phyloP scores from a whole-genome alignment of 2,113 vertebrate species.

The Lepidothrix coronata region DNA sequence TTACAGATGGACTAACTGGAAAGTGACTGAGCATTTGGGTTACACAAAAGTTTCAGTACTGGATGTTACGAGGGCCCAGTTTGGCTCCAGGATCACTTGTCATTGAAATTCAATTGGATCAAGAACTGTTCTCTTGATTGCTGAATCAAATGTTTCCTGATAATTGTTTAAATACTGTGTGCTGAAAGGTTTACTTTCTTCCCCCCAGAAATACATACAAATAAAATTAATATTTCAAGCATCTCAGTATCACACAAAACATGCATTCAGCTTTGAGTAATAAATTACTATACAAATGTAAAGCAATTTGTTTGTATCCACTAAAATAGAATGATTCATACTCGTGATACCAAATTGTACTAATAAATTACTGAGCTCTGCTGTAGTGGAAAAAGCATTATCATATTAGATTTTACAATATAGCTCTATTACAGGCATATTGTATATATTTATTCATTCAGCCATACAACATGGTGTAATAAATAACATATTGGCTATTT shows the following conservation, averaged over 20 bases:
- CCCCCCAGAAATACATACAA: not conserved
- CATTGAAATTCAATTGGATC: not conserved
- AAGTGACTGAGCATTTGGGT: not conserved
- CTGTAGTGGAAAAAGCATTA: constrained; percentile 18
- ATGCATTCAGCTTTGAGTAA: constrained; percentile 3
- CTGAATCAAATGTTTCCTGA: not conserved
- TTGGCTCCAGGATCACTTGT: not conserved
- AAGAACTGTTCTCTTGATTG: not conserved
- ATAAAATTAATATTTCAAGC: not conserved
- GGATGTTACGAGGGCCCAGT: not conserved
- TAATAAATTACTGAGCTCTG: constrained; percentile 62
- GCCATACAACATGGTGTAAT: not conserved
- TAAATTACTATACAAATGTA: constrained; percentile 13
- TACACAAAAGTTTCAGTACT: not conserved
- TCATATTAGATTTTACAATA: not conserved
- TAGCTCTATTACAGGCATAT: not conserved
- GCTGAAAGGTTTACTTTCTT: not conserved
- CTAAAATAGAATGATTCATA: constrained; percentile 52
- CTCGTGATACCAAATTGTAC: constrained; percentile 24
- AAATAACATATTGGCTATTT: constrained; percentile 24
- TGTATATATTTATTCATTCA: constrained; percentile 13
- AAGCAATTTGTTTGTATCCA: constrained; percentile 30
- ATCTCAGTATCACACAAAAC: not conserved
- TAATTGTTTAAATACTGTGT: not conserved
- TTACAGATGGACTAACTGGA: not conserved